Evolutionary conservation across 2,113 vertebrate genomes (phyloP).

Genomic region (Corythornis madagascariensis): DNA sequence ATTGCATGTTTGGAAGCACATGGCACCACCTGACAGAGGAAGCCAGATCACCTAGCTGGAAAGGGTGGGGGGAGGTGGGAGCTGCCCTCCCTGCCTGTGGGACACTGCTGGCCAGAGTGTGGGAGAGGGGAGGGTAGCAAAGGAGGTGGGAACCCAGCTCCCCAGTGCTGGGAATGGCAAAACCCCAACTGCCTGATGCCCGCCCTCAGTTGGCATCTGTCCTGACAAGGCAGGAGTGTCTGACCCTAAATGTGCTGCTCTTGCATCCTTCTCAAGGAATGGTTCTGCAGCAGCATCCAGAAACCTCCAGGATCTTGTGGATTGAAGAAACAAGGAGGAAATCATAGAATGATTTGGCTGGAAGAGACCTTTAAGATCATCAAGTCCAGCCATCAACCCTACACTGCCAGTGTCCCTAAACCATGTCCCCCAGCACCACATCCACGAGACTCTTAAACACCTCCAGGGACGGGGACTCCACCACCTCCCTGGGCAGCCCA

Average conservation of each 20-base stretch:
- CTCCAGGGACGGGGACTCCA: no score
- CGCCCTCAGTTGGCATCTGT: background rate
- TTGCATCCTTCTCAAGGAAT: background rate
- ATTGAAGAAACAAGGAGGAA: no score
- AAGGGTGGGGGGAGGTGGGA: background rate
- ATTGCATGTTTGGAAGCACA: fast-evolving
- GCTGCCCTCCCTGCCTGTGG: background rate
- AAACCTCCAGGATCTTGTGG: background rate
- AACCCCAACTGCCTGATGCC: background rate
- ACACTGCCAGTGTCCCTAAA: no score
- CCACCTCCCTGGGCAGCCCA: no score
- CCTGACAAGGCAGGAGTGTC: background rate
- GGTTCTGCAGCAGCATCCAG: background rate
- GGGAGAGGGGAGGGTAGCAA: background rate
- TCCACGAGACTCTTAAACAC: no score
- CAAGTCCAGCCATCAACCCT: no score
- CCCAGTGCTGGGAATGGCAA: background rate
- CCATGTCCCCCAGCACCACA: no score
- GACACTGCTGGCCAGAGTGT: background rate
- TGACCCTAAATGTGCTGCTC: background rate
- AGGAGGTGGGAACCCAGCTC: background rate
- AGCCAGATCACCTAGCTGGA: background rate
- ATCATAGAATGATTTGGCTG: no score
- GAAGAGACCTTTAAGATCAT: no score
- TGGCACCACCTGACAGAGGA: fast-evolving